phyloP scores from a whole-genome alignment of 2,888 invertebrate genomes.

The Steinernema hermaphroditum region DNA sequence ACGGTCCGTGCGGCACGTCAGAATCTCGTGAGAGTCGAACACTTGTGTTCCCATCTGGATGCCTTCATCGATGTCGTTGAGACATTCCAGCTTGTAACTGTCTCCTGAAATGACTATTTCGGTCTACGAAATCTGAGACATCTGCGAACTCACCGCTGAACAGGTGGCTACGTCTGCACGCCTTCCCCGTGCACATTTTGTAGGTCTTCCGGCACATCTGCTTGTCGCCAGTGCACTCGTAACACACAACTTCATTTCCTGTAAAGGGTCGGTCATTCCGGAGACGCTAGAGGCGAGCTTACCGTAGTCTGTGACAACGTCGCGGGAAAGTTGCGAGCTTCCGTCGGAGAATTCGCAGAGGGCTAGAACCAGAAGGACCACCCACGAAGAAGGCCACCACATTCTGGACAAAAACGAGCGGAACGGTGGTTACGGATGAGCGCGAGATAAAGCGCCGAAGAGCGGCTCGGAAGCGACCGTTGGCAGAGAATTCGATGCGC shows the following conservation, averaged over 20 bases:
- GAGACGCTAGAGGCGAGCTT: background rate
- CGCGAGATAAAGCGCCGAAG: background rate
- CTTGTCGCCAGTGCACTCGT: conserved; percentile 1
- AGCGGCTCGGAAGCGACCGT: background rate
- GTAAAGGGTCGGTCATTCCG: background rate
- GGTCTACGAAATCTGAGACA: too few relatives aligned
- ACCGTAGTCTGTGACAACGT: background rate
- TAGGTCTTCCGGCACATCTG: background rate
- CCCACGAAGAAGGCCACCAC: background rate
- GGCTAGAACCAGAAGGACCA: background rate
- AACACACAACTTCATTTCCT: background rate
- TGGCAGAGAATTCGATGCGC: too few relatives aligned
- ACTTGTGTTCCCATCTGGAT: background rate
- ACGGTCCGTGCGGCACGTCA: background rate
- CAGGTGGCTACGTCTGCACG: background rate
- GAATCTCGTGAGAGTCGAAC: background rate
- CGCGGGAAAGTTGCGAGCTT: background rate
- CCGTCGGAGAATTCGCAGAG: background rate
- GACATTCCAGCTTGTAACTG: background rate
- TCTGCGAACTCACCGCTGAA: background rate
- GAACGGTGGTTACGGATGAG: background rate
- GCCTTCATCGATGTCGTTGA: background rate
- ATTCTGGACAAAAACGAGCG: background rate
- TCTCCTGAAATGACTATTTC: background rate
- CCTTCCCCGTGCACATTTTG: background rate